phyloP scores from a whole-genome alignment of 2,888 invertebrate genomes.

The Eristalis tenax region DNA sequence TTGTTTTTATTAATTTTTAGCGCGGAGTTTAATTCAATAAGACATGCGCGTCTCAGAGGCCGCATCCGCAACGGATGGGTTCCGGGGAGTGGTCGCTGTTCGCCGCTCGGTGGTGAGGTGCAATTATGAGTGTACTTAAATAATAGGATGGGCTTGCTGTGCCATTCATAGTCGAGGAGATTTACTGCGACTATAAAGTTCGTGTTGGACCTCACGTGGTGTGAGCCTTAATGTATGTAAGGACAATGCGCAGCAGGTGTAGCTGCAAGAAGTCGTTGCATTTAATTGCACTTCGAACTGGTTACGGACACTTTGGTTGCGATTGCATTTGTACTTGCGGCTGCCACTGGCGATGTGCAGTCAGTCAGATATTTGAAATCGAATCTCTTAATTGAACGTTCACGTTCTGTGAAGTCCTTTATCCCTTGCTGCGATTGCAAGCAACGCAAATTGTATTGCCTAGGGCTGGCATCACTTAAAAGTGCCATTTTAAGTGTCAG shows the following conservation, averaged over 20 bases:
- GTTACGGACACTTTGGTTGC: background rate
- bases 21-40: constrained; percentile 68
- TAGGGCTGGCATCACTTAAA: background rate
- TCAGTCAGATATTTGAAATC: background rate
- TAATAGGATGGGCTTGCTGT: constrained; percentile 15
- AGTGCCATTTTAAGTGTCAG: background rate
- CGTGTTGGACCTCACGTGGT: constrained; percentile 17
- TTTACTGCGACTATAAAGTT: constrained; percentile 33
- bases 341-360: background rate
- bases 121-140: constrained; percentile 46
- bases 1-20: constrained; percentile 66
- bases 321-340: background rate
- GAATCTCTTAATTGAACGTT: background rate
- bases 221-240: background rate
- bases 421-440: background rate
- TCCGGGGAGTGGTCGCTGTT: background rate
- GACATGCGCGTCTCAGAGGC: background rate
- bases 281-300: background rate
- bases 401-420: background rate
- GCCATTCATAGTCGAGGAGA: constrained; percentile 5
- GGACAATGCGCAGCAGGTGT: background rate
- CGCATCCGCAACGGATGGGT: constrained; percentile 1
- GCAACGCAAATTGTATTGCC: background rate
- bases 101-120: constrained; percentile 5
- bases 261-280: background rate